Evolutionary conservation across 2,888 invertebrate species (phyloP).

Genomic region (Caprella mutica): DNA sequence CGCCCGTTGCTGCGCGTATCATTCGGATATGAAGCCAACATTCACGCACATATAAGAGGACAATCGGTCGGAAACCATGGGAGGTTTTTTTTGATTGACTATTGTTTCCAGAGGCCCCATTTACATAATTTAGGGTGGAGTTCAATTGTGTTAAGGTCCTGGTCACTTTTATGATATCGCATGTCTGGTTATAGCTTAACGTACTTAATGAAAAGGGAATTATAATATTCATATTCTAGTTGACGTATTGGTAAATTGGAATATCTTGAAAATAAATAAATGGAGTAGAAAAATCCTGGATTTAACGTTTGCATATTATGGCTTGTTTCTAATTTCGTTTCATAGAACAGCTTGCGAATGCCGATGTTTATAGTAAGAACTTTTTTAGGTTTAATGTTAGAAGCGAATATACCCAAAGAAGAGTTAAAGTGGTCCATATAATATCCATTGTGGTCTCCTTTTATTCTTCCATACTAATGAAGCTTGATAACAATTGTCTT

Average conservation of each 20-base stretch:
- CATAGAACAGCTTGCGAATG: background rate
- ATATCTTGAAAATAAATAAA: too few relatives aligned
- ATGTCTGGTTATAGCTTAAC: too few relatives aligned
- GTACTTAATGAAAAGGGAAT: too few relatives aligned
- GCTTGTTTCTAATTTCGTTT: too few relatives aligned
- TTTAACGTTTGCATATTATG: background rate
- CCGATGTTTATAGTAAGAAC: background rate
- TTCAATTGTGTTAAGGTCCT: background rate
- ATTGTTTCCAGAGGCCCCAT: constrained; percentile 4
- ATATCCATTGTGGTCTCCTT: background rate
- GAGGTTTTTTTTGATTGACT: constrained; percentile 9
- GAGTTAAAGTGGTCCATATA: background rate
- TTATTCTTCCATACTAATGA: too few relatives aligned
- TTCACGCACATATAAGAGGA: constrained; percentile 1
- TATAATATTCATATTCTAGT: too few relatives aligned
- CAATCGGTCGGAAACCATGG: constrained; percentile 1
- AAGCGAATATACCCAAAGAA: background rate
- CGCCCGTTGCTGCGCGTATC: background rate
- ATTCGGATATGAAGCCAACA: background rate
- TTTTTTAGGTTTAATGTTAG: background rate
- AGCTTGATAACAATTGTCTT: too few relatives aligned
- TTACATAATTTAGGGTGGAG: constrained; percentile 12
- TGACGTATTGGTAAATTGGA: too few relatives aligned
- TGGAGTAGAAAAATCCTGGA: too few relatives aligned
- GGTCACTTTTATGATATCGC: too few relatives aligned